Evolutionary conservation across 2,113 vertebrate species (phyloP).

Genomic region (Paratilapia polleni): DNA sequence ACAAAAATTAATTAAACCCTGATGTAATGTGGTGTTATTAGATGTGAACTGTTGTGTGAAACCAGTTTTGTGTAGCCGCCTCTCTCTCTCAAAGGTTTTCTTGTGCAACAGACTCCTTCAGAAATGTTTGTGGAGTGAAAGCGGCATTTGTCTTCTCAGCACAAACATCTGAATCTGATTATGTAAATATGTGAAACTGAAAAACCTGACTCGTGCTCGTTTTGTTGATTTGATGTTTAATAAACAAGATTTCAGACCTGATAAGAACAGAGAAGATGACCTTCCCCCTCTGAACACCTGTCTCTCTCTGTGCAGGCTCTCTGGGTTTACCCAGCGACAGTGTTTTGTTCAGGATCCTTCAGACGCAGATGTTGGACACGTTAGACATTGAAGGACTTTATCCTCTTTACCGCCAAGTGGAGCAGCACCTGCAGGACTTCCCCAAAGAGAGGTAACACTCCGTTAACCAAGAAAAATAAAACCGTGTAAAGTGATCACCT

Average conservation of each 20-base stretch:
- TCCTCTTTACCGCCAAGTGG: slow-evolving; percentile 90
- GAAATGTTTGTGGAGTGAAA: slow-evolving; percentile 13
- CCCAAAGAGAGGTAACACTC: slow-evolving; percentile 89
- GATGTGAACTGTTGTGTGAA: neutral
- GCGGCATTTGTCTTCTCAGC: neutral
- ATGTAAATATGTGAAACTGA: neutral
- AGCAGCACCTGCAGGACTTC: slow-evolving; percentile 91
- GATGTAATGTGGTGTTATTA: neutral
- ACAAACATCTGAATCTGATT: neutral
- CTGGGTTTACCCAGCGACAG: slow-evolving; percentile 89
- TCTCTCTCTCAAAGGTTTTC: too few relatives aligned
- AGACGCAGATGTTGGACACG: slow-evolving; percentile 95
- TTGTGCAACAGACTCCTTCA: neutral
- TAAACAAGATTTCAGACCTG: neutral
- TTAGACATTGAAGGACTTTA: slow-evolving; percentile 95
- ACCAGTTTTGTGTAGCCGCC: neutral
- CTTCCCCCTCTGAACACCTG: neutral
- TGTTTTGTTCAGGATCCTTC: slow-evolving; percentile 91
- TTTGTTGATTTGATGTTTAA: neutral
- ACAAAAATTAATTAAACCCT: neutral
- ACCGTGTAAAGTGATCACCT: too few relatives aligned
- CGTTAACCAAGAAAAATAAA: neutral
- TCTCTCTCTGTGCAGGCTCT: slow-evolving; percentile 64
- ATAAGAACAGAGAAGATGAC: neutral
- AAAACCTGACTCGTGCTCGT: neutral